These are phyloP conservation scores for Sebastes nivosus DNA, from an alignment of 2,797 vertebrate species.

Conservation along the genomic window DNA sequence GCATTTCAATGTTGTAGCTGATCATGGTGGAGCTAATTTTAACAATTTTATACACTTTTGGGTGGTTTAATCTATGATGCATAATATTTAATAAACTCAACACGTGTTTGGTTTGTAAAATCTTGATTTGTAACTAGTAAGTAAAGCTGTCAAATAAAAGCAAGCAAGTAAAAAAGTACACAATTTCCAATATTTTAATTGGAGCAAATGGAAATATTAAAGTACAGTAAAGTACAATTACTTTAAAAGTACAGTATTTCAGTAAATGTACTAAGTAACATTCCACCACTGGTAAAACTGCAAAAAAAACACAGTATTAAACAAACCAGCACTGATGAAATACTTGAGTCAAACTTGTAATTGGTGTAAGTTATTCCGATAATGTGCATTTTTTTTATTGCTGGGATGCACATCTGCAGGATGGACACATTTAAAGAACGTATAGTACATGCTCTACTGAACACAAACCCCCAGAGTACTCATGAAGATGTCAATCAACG, in stretches of 20 bases:
- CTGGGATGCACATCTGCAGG: slow-evolving; percentile 54
- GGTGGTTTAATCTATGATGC: neutral
- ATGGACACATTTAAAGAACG: slow-evolving; percentile 41
- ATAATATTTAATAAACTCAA: neutral
- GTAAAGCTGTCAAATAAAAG: neutral
- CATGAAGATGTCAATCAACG: slow-evolving; percentile 57
- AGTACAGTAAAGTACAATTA: neutral
- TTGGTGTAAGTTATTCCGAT: neutral
- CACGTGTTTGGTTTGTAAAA: neutral
- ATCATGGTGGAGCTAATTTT: neutral
- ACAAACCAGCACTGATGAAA: neutral
- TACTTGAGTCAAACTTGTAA: neutral
- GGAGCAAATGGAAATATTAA: neutral
- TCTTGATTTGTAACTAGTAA: neutral
- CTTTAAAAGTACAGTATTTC: neutral
- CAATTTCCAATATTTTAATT: neutral
- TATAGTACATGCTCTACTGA: slow-evolving; percentile 35
- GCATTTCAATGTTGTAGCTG: neutral
- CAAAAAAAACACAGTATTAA: neutral
- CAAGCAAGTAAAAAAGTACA: neutral
- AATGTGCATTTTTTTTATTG: neutral
- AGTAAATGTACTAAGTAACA: neutral
- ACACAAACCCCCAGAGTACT: slow-evolving; percentile 46
- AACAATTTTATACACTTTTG: neutral
- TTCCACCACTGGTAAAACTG: neutral